phyloP scores from a whole-genome alignment of 2,797 vertebrate genomes.

The Melanotaenia maccullochi region DNA sequence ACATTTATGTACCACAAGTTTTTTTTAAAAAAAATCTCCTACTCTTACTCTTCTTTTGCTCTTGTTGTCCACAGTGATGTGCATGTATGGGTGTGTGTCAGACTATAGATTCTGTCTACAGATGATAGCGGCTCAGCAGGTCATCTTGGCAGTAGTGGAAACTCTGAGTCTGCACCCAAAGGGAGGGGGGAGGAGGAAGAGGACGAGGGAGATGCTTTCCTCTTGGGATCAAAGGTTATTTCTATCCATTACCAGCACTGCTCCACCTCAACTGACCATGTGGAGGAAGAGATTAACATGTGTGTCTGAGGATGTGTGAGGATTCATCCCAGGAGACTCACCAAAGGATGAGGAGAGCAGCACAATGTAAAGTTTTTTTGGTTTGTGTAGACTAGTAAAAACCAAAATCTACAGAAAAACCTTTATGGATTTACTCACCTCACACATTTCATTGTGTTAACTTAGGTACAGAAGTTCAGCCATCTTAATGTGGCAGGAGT shows the following conservation, averaged over 20 bases:
- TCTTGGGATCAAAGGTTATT: constrained; percentile 71
- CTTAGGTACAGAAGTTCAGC: neutral
- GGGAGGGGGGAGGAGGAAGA: constrained; percentile 38
- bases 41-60: constrained; percentile 8
- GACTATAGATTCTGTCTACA: constrained; percentile 31
- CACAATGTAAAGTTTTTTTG: neutral
- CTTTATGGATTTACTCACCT: neutral
- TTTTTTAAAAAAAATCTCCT: constrained; percentile 42
- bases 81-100: constrained; percentile 19
- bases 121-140: constrained; percentile 55
- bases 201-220: constrained; percentile 66
- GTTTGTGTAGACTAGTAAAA: neutral
- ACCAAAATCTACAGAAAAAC: neutral
- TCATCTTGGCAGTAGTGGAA: constrained; percentile 65
- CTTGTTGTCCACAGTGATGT: constrained; percentile 19
- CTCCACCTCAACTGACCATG: constrained; percentile 42
- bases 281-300: constrained; percentile 32
- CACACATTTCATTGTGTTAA: neutral
- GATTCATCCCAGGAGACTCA: constrained; percentile 3
- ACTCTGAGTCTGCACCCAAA: constrained; percentile 60
- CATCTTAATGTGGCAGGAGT: neutral
- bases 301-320: constrained; percentile 2
- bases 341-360: constrained; percentile 14
- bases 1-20: constrained; percentile 34
- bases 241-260: constrained; percentile 68